Evolutionary conservation across 2,888 invertebrate species (phyloP).

Genomic region (Mythimna albipuncta): DNA sequence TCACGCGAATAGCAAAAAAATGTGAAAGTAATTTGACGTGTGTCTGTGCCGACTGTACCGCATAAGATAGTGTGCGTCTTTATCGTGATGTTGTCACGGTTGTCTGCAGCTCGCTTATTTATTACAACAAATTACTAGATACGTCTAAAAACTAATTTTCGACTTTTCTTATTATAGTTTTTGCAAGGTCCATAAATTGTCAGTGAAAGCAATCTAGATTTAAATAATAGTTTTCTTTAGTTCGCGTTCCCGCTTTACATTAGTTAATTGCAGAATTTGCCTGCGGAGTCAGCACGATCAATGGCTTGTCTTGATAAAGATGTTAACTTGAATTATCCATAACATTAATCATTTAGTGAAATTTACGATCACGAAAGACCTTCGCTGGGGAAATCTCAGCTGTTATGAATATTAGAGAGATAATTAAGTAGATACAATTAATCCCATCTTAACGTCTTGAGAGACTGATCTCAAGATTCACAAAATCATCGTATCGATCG

Average conservation of each 20-base stretch:
- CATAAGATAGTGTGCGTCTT: constrained; percentile 58
- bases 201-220: constrained; percentile 27
- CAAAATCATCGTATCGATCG: constrained; percentile 17
- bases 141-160: constrained; percentile 19
- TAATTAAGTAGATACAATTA: constrained; percentile 38
- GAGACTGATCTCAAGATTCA: neutral
- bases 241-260: constrained; percentile 10
- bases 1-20: constrained; percentile 71
- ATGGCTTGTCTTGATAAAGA: constrained; percentile 41
- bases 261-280: constrained; percentile 39
- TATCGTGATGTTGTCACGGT: constrained; percentile 74
- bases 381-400: constrained; percentile 26
- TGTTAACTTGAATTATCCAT: constrained; percentile 50
- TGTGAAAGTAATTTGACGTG: constrained; percentile 80
- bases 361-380: constrained; percentile 33
- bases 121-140: constrained; percentile 43
- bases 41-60: constrained; percentile 45
- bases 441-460: constrained; percentile 10
- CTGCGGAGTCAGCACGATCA: constrained; percentile 24
- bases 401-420: constrained; percentile 34
- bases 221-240: constrained; percentile 37
- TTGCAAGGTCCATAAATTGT: constrained; percentile 18
- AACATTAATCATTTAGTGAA: constrained; percentile 49
- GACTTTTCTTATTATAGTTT: constrained; percentile 23
- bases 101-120: constrained; percentile 65